Percentiles rank a stretch among this genome's conserved stretches.
Conservation (phyloP, 1,140 invertebrate species). For the Panulirus ornatus region DNA sequence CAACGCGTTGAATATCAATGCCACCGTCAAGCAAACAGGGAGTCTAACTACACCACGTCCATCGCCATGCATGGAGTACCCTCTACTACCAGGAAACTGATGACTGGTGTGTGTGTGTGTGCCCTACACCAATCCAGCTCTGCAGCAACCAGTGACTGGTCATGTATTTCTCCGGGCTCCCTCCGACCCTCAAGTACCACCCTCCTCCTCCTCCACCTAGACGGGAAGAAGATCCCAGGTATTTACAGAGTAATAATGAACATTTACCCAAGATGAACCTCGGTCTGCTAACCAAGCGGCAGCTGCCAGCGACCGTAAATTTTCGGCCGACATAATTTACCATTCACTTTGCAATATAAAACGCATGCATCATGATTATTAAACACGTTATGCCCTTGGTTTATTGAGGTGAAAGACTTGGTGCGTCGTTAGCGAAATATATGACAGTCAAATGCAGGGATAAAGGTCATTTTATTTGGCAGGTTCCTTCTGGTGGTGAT, state of each 20-base stretch:
- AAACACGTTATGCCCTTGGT: constrained; percentile 1
- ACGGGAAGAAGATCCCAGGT: background rate
- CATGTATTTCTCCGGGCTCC: too few relatives aligned
- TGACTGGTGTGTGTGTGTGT: too few relatives aligned
- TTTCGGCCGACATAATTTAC: background rate
- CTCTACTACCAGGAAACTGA: too few relatives aligned
- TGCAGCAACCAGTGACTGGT: too few relatives aligned
- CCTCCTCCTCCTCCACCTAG: background rate
- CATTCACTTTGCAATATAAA: constrained; percentile 18
- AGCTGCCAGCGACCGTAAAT: background rate
- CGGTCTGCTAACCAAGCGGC: background rate
- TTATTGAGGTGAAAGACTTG: background rate
- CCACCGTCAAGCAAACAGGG: too few relatives aligned
- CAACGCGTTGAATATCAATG: too few relatives aligned
- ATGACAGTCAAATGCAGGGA: constrained; percentile 6
- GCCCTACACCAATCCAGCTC: too few relatives aligned
- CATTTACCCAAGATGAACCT: background rate
- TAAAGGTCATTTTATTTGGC: background rate
- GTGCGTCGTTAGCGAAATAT: constrained; percentile 2
- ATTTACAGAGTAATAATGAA: background rate
- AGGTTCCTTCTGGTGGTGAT: background rate
- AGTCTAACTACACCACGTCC: too few relatives aligned
- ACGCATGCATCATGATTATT: background rate
- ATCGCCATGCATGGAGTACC: too few relatives aligned
- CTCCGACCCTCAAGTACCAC: too few relatives aligned